Evolutionary conservation across 1,140 invertebrate species (phyloP).

Genomic region (Antheraea mylitta): DNA sequence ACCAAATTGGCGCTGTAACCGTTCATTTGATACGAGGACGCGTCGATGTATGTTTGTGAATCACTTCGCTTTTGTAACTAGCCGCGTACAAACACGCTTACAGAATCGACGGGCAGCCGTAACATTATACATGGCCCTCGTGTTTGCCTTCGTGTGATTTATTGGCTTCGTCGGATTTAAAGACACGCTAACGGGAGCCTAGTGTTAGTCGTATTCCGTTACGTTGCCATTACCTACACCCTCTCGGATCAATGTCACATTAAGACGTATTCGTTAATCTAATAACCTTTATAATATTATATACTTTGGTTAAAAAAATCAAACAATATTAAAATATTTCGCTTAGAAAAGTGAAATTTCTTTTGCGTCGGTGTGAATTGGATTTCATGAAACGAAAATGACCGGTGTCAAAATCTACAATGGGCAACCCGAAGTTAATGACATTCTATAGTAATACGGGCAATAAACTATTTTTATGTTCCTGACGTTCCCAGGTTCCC

Average conservation of each 20-base stretch:
- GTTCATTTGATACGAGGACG: slow-evolving; percentile 22
- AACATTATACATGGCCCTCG: slow-evolving; percentile 63
- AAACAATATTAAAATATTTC: no score
- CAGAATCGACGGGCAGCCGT: slow-evolving; percentile 37
- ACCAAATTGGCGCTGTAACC: slow-evolving; percentile 10
- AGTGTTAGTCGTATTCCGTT: slow-evolving; percentile 51
- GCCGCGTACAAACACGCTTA: slow-evolving; percentile 36
- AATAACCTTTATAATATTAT: slow-evolving; percentile 19
- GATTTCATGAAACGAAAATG: no score
- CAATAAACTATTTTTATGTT: no score
- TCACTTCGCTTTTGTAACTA: slow-evolving; percentile 46
- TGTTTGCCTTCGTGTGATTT: slow-evolving; percentile 73
- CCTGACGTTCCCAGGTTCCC: no score
- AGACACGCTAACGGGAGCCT: slow-evolving; percentile 48
- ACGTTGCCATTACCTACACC: slow-evolving; percentile 57
- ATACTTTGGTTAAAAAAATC: no score
- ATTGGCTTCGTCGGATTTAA: slow-evolving; percentile 71
- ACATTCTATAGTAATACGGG: no score
- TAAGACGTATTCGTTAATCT: slow-evolving; percentile 51
- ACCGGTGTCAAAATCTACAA: no score
- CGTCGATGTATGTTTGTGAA: slow-evolving; percentile 44
- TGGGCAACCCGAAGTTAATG: no score
- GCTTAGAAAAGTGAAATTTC: no score
- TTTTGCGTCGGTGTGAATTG: no score
- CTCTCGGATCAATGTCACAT: slow-evolving; percentile 40